Conservation (phyloP, 2,113 vertebrate species). For the Rhegmatorhina hoffmannsi region DNA sequence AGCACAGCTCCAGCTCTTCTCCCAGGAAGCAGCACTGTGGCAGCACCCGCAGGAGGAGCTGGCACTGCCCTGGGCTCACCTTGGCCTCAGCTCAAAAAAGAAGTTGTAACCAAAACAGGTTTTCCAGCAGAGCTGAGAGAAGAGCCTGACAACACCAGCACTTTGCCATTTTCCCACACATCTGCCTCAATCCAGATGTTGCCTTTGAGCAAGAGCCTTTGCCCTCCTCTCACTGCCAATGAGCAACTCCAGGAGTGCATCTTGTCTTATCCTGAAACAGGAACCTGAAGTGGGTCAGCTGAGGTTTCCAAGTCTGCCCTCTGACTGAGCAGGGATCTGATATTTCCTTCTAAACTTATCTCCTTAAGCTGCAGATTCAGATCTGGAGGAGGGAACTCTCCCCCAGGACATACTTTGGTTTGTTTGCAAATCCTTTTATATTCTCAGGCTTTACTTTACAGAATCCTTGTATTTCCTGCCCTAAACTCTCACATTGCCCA, state of each 20-base stretch:
- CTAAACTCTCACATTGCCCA: not conserved
- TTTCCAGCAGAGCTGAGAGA: not conserved
- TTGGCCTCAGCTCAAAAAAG: not conserved
- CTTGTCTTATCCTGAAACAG: not conserved
- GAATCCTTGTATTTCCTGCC: not conserved
- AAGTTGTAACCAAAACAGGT: not conserved
- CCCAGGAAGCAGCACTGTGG: not conserved
- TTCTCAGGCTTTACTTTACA: not conserved
- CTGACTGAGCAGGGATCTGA: not conserved
- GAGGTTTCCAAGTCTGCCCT: not conserved
- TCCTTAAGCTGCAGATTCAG: not conserved
- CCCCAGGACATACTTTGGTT: not conserved
- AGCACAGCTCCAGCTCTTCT: not conserved
- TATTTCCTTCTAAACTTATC: not conserved
- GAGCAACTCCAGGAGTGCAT: not conserved
- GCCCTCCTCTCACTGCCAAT: not conserved
- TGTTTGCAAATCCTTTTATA: not conserved
- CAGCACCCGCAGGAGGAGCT: not conserved
- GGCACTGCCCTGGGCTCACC: not conserved
- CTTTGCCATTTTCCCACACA: rapidly evolving
- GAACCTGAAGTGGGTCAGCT: not conserved
- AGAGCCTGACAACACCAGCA: not conserved
- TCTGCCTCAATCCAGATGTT: not conserved
- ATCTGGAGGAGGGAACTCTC: not conserved
- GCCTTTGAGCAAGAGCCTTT: not conserved